A percentile compares a stretch with the other conserved stretches of the same genome.
These are phyloP conservation scores for Sitodiplosis mosellana DNA, from an alignment of 1,140 invertebrate genomes.

Conservation along the genomic window DNA sequence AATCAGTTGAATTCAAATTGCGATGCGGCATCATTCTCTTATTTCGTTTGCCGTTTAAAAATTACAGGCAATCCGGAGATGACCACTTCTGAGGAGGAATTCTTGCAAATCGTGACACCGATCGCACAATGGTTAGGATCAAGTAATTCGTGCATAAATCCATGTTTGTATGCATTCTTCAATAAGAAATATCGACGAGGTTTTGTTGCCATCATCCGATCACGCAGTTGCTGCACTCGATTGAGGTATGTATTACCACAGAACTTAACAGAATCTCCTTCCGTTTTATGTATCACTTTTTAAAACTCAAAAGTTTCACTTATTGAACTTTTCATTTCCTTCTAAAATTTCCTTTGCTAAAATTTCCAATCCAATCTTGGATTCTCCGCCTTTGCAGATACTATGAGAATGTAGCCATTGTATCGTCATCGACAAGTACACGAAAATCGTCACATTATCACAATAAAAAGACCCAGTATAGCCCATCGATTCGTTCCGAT, in stretches of 20 bases:
- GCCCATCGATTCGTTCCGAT: slow-evolving; percentile 39
- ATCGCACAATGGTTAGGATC: slow-evolving; percentile 92
- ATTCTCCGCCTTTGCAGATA: slow-evolving; percentile 12
- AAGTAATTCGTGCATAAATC: slow-evolving; percentile 94
- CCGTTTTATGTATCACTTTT: too few species aligned
- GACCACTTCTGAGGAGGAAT: slow-evolving; percentile 41
- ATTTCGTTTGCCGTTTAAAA: too few species aligned
- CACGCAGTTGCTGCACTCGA: slow-evolving; percentile 61
- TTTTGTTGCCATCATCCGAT: slow-evolving; percentile 75
- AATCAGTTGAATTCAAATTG: not conserved
- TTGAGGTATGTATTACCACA: slow-evolving; percentile 33
- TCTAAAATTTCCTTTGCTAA: too few species aligned
- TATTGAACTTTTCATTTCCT: too few species aligned
- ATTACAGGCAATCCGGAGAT: too few species aligned
- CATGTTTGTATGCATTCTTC: slow-evolving; percentile 92
- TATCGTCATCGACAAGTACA: slow-evolving; percentile 63
- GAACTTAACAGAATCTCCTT: too few species aligned
- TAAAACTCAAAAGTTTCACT: too few species aligned
- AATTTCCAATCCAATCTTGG: too few species aligned
- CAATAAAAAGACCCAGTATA: slow-evolving; percentile 42
- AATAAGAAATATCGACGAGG: slow-evolving; percentile 91
- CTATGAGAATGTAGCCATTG: slow-evolving; percentile 65
- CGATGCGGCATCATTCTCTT: too few species aligned
- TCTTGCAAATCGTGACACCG: slow-evolving; percentile 64
- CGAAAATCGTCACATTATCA: slow-evolving; percentile 66